Evolutionary conservation across 2,113 vertebrate species (phyloP).

Genomic region (Clarias magur): DNA sequence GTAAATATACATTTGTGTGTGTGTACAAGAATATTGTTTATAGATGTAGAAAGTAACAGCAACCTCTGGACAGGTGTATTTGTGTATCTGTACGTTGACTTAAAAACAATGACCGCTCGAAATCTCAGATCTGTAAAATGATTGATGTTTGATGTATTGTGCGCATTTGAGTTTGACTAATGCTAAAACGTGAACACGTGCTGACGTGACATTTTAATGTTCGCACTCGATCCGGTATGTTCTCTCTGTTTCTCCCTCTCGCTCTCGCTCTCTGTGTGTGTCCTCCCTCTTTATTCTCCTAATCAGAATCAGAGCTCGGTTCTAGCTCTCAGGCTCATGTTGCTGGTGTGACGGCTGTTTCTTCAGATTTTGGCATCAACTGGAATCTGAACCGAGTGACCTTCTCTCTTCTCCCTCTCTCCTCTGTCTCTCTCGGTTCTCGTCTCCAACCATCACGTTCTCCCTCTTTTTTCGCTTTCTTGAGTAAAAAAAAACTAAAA

Average conservation of each 20-base stretch:
- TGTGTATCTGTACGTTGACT: not conserved
- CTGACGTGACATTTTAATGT: conserved; percentile 4
- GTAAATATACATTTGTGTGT: not conserved
- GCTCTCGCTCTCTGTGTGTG: not conserved
- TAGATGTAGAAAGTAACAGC: not conserved
- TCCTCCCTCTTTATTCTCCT: not conserved
- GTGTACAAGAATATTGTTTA: not conserved
- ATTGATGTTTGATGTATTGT: not conserved
- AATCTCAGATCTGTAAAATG: not conserved
- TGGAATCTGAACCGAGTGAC: conserved; percentile 18
- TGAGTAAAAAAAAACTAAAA: not conserved
- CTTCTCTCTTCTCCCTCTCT: conserved; percentile 31
- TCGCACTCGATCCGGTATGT: not conserved
- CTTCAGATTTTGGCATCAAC: conserved; percentile 65
- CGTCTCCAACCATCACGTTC: not conserved
- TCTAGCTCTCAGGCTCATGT: not conserved
- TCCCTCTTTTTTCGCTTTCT: not conserved
- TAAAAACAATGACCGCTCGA: not conserved
- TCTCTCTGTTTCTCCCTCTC: not conserved
- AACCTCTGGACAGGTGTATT: not conserved
- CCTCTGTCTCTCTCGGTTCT: not conserved
- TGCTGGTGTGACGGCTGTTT: not conserved
- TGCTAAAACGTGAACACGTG: not conserved
- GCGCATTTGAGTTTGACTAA: not conserved
- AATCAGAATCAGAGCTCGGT: conserved; percentile 9